Conservation (phyloP, 2,113 vertebrate genomes). For the Ptyas mucosa region DNA sequence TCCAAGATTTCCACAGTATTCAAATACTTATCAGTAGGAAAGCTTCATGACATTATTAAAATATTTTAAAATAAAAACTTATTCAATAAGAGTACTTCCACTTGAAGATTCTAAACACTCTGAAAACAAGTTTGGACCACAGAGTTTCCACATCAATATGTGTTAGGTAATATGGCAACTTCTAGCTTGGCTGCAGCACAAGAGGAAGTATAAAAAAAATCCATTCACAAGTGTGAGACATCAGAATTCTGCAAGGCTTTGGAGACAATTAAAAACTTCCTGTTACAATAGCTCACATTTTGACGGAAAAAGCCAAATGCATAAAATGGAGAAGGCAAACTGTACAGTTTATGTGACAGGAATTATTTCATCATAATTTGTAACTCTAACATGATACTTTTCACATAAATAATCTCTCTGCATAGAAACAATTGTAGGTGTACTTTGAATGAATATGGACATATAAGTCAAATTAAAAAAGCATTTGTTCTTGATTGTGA, state of each 20-base stretch:
- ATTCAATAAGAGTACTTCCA: not conserved
- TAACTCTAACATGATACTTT: not conserved
- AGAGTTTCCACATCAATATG: not conserved
- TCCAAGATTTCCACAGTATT: not conserved
- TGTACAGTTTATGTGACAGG: not conserved
- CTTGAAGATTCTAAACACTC: not conserved
- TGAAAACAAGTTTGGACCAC: not conserved
- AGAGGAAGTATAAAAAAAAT: not conserved
- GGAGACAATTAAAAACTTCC: not conserved
- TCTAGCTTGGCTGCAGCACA: not conserved
- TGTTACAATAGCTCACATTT: not conserved
- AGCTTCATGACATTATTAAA: not conserved
- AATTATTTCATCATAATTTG: not conserved
- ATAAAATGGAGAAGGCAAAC: not conserved
- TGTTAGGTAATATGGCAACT: not conserved
- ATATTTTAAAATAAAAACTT: not conserved
- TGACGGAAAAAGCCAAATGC: not conserved
- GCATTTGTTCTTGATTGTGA: not conserved
- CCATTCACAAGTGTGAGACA: not conserved
- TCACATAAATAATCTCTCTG: not conserved
- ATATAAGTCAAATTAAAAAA: not conserved
- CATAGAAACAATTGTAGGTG: not conserved
- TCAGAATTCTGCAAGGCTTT: not conserved
- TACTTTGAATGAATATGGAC: not conserved
- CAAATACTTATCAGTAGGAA: not conserved